phyloP scores from a whole-genome alignment of 2,888 invertebrate species.

The Pantelozetes paolii region DNA sequence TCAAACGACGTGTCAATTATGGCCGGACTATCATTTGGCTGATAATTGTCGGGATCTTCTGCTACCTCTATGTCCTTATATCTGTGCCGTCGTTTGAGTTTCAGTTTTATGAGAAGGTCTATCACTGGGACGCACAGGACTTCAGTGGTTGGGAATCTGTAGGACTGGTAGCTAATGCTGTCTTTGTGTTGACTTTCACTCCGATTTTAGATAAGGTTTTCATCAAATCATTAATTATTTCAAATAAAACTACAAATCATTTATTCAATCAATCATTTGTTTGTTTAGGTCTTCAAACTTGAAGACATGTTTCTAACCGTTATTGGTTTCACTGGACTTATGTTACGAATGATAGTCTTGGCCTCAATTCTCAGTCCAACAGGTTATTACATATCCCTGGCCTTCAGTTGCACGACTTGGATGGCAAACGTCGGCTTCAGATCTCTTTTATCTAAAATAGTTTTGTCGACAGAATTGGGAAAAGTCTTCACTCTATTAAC shows the following conservation, averaged over 20 bases:
- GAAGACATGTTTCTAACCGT: neutral
- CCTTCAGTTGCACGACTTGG: neutral
- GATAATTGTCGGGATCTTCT: neutral
- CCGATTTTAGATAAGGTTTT: neutral
- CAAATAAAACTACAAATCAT: too few species aligned
- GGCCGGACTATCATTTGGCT: neutral
- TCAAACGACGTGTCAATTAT: neutral
- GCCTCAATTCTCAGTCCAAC: neutral
- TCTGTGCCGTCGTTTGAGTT: neutral
- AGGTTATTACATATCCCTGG: conserved; percentile 9
- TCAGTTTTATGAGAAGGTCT: neutral
- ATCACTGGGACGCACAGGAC: neutral
- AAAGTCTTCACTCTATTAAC: neutral
- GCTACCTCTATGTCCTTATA: neutral
- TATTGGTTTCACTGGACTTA: neutral
- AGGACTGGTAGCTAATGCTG: neutral
- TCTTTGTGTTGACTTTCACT: neutral
- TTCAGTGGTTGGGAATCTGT: neutral
- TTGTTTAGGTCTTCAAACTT: neutral
- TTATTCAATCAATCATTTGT: neutral
- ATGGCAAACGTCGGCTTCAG: neutral
- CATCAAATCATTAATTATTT: neutral
- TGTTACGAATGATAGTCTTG: neutral
- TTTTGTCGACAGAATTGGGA: neutral
- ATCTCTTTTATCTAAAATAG: neutral